Base-by-base conservation (phyloP, 2,797 vertebrate genomes). In the Macroramphosus scolopax region DNA sequence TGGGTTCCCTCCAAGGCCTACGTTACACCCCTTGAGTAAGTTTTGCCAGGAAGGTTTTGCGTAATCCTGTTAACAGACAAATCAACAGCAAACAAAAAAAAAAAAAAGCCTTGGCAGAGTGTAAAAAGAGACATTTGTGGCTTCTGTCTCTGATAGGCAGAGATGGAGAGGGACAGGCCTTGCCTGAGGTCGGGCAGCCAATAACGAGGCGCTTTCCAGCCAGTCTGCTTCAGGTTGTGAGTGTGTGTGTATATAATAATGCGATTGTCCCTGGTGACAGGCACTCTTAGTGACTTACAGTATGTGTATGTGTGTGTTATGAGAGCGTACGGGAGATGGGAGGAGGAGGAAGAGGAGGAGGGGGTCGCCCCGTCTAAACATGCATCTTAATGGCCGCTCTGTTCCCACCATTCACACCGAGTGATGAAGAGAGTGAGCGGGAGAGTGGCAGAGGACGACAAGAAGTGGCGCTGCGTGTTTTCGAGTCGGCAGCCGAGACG, bases 381-480 rank as follows among this genome's bases (percentile, higher is more conserved):
- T 79, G 84, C 81, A 84, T 86, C 81, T 84, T 87, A 86, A 85
- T 84, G 77, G 80, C 61, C 28, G 74, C 80, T 84, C 78, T 86
- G 82, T 86, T 88, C 86, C 77, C 82, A 85, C 77, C 82, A 80
- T 85, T 82, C 77, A 81, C 72, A 76, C 18, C 12, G 40, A 72
- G 65, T 60, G 75, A 77, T 71, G 74, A 65, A 66, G 76, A 38
- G 67, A 69, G 60, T 6, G 37, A 65, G 57, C 31, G 68, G 18
- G 33, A 33, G 54, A 26, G 62, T 25, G 53, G 36, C 48, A 28
- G 62, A 34, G 48, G 58, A 72, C 9, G 54, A 63, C 60, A 59
- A 70, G 68, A 72, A 74, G 71, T 58, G 66, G 70, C 43, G 69
- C 64, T 65, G 69, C 66, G 13, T 78, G 78, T 78, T 77, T 78